Evolutionary conservation across 2,888 invertebrate genomes (phyloP).

Genomic region (Balanococcus diminutus): DNA sequence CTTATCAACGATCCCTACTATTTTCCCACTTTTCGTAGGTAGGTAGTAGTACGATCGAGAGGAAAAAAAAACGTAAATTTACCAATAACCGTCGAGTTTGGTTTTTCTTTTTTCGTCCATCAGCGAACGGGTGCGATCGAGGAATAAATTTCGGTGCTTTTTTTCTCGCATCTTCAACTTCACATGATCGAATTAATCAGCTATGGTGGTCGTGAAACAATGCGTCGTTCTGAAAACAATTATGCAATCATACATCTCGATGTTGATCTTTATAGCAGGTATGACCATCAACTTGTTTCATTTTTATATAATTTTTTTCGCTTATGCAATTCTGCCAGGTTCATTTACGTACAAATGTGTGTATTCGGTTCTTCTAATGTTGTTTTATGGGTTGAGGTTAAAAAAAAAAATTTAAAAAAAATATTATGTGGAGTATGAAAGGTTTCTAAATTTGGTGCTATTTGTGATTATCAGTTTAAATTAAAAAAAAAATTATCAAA

Average conservation of each 20-base stretch:
- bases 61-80: slow-evolving; percentile 5
- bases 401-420: no score
- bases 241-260: background rate
- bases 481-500: no score
- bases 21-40: background rate
- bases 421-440: no score
- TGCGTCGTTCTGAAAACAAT: background rate
- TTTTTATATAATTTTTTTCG: background rate
- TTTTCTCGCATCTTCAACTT: background rate
- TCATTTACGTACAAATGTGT: no score
- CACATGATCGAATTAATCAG: slow-evolving; percentile 37
- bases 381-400: no score
- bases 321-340: background rate
- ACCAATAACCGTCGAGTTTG: background rate
- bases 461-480: no score
- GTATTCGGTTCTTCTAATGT: no score
- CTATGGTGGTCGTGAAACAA: slow-evolving; percentile 19
- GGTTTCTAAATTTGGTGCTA: no score
- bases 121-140: background rate
- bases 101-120: slow-evolving; percentile 32
- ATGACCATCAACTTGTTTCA: slow-evolving; percentile 26
- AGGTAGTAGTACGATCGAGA: background rate
- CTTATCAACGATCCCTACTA: slow-evolving; percentile 30
- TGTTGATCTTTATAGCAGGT: slow-evolving; percentile 37
- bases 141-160: slow-evolving; percentile 36